phyloP scores from a whole-genome alignment of 64 coral and sea anemone genomes.

The Porites lutea region DNA sequence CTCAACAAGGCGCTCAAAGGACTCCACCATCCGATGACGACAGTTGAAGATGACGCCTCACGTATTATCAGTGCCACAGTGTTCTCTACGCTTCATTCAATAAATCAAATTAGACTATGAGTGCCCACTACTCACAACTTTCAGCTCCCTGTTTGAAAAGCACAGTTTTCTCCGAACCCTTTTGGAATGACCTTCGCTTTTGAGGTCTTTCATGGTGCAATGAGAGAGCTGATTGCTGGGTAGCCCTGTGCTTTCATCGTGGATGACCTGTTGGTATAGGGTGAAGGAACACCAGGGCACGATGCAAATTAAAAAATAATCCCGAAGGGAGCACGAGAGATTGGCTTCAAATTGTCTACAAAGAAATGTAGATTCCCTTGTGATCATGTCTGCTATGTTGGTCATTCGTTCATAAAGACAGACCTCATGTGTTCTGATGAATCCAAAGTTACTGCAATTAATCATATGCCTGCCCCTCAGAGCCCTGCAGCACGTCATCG shows the following conservation, averaged over 20 bases:
- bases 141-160: slow-evolving; percentile 46
- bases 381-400: slow-evolving; percentile 19
- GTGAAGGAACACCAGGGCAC: slow-evolving; percentile 17
- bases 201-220: slow-evolving; percentile 34
- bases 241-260: slow-evolving; percentile 16
- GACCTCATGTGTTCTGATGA: no score
- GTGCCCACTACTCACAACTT: slow-evolving; percentile 20
- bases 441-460: no score
- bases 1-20: slow-evolving; percentile 51
- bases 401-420: neutral
- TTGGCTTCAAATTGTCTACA: slow-evolving; percentile 23
- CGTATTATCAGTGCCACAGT: slow-evolving; percentile 21
- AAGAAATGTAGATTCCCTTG: slow-evolving; percentile 46
- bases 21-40: slow-evolving; percentile 54
- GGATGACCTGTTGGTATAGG: slow-evolving; percentile 35
- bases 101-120: slow-evolving; percentile 44
- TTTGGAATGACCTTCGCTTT: slow-evolving; percentile 37
- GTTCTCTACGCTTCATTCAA: slow-evolving; percentile 46
- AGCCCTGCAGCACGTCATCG: no score
- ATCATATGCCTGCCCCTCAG: no score
- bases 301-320: slow-evolving; percentile 13
- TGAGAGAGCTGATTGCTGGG: slow-evolving; percentile 33
- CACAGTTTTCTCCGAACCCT: slow-evolving; percentile 10
- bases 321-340: neutral
- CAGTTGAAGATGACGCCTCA: slow-evolving; percentile 36